Base-by-base conservation (phyloP, 2,797 vertebrate species). In the Gastrophryne carolinensis region DNA sequence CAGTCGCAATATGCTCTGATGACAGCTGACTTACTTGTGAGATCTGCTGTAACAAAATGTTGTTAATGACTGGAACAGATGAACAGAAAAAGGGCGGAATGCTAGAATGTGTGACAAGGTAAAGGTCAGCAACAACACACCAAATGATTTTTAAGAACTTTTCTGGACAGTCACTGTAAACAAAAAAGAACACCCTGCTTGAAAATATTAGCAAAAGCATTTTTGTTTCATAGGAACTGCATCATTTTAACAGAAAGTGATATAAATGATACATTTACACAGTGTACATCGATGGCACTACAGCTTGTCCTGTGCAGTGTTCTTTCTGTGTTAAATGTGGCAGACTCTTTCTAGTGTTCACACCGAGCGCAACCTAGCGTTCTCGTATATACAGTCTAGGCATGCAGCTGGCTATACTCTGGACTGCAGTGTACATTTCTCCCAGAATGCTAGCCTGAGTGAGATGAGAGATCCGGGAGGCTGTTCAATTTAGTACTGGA, bases 41-140 rank as follows among this genome's bases (percentile, higher is more conserved):
- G 80, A 83, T 83, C 86, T 86, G 80, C 86, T 89, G 84, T 87
- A 85, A 88, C 85, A 83, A 86, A 83, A 84, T 83, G 80, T 88
- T 82, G 80, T 87, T 91, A 91, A 91, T 89, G 88, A 89, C 86
- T 89, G 86, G 86, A 92, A 87, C 91, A 92, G 90, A 91, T 86
- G 90, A 88, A 86, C 85, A 90, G 85, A 82, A 85, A 87, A 84
- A 89, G 88, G 86, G 78, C 83, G 88, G 85, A 91, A 87, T 83
- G 89, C 83, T 91, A 52, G 80, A 91, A 92, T 85, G 87, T 91
- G 90, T 85, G 85, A 91, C 87, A 89, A 88, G 88, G 84, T 87
- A 89, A 86, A 90, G 89, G 90, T 89, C 90, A 89, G 86, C 84
- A 87, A 74, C 86, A 90, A 89, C 82, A 87, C 84, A 87, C 79